Conservation (phyloP, 2,888 invertebrate genomes). For the Spilarctia lutea region DNA sequence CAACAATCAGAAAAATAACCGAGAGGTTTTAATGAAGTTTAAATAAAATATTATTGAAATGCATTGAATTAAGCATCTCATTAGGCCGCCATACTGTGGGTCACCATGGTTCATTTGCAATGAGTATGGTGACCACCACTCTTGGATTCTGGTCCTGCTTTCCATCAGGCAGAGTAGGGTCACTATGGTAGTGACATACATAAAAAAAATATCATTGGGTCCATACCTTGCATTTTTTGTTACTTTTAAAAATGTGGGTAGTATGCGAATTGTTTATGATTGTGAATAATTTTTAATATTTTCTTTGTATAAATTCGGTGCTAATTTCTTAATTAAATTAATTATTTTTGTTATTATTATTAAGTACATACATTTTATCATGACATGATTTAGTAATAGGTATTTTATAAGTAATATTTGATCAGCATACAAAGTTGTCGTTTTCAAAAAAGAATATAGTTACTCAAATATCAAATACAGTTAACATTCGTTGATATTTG, state of each 20-base stretch:
- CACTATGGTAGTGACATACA: too few relatives aligned
- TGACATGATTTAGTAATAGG: constrained; percentile 33
- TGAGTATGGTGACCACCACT: too few relatives aligned
- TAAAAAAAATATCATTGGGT: neutral
- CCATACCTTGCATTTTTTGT: constrained; percentile 12
- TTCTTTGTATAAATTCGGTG: constrained; percentile 61
- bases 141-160: too few relatives aligned
- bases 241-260: neutral
- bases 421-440: neutral
- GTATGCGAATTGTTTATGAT: neutral
- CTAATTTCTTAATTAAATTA: constrained; percentile 47
- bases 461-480: neutral
- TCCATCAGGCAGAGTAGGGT: too few relatives aligned
- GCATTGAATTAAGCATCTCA: neutral
- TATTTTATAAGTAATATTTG: neutral
- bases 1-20: neutral
- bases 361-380: constrained; percentile 52
- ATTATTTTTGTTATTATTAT: constrained; percentile 30
- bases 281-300: constrained; percentile 30
- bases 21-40: neutral
- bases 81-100: too few relatives aligned
- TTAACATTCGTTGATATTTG: constrained; percentile 3
- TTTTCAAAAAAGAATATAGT: neutral
- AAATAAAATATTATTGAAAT: neutral
- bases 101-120: too few relatives aligned